Base-by-base conservation (phyloP, 2,113 vertebrate species). In the Heterocephalus glaber region DNA sequence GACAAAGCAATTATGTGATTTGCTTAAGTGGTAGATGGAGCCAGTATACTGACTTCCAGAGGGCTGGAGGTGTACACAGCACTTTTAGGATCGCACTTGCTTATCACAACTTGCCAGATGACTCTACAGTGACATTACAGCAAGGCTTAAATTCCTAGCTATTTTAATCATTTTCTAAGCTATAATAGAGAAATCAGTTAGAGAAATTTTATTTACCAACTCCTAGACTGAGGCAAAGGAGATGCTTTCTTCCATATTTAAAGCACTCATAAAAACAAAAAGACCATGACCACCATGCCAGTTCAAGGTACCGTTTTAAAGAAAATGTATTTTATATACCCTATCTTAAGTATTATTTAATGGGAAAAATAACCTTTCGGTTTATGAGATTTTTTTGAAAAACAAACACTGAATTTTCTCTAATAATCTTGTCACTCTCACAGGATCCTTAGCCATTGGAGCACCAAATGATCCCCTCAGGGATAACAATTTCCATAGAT, bases 141-240 rank as follows among this genome's bases (percentile, higher is more conserved):
- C 47, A 98, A 96, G 95, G 89, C 97, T 98, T 97, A 96, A 97
- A 98, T 98, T 82, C 41, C 38, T 91, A 96, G 90, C 82, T 88
- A 93, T 97, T 98, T 98, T 96, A 98, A 92, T 98, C 88, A 97
- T 97, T 97, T 97, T 97, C 97, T 97, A 93, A 92, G 2, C 81
- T 96, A 96, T 92, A 92, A 98, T 92, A 97, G 91, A 95, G 97
- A 96, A 98, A 97, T 97, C 94, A 92, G 80, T 63, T 96, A 84
- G 90, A 98, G 70, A 91, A 95, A 91, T 96, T 96, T 90, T 68
- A 74, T 86, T 97, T 98, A 96, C 92, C 97, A 98, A 93, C 97
- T 33, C 84, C 54, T 80, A 85, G 89, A 68, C 30, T 2, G 90
- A 87, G 79, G 82, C 76, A 95, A 95, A 85, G 35, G 96, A 85